Evolutionary conservation across 2,888 invertebrate genomes (phyloP).

Genomic region (Thera obeliscata): DNA sequence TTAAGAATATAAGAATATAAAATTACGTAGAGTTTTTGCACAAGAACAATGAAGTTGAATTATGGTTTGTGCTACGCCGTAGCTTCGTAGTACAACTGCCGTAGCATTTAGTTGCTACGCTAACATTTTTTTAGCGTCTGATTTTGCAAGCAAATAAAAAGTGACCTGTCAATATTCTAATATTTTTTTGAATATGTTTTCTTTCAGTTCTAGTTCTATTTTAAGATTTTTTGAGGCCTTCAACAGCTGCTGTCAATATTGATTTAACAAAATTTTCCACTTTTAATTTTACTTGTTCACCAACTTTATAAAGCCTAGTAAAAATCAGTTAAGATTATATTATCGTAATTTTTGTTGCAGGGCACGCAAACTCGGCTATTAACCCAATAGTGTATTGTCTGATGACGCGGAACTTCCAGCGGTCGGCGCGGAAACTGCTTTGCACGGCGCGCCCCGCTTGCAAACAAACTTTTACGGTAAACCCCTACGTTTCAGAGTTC

Average conservation of each 20-base stretch:
- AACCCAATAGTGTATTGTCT: slow-evolving; percentile 91
- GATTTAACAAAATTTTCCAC: too few relatives aligned
- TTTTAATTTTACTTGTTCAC: too few relatives aligned
- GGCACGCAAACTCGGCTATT: slow-evolving; percentile 90
- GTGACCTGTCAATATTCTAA: too few relatives aligned
- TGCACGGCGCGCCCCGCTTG: slow-evolving; percentile 66
- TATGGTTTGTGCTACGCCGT: not conserved
- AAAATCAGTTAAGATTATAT: too few relatives aligned
- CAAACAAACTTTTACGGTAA: slow-evolving; percentile 70
- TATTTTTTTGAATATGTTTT: too few relatives aligned
- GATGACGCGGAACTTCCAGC: slow-evolving; percentile 89
- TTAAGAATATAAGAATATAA: too few relatives aligned
- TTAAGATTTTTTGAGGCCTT: too few relatives aligned
- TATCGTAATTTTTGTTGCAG: slow-evolving; percentile 53
- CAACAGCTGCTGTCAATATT: too few relatives aligned
- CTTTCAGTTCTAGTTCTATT: too few relatives aligned
- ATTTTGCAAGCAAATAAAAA: too few relatives aligned
- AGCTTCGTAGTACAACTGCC: slow-evolving; percentile 1
- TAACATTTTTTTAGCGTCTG: not conserved
- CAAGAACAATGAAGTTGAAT: not conserved
- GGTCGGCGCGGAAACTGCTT: slow-evolving; percentile 86
- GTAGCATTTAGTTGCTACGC: not conserved
- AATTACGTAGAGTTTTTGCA: too few relatives aligned
- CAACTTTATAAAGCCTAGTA: too few relatives aligned
- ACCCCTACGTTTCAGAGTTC: not conserved